Evolutionary conservation across 2,797 vertebrate genomes (phyloP).

Genomic region (Sphenopsis melanotis): DNA sequence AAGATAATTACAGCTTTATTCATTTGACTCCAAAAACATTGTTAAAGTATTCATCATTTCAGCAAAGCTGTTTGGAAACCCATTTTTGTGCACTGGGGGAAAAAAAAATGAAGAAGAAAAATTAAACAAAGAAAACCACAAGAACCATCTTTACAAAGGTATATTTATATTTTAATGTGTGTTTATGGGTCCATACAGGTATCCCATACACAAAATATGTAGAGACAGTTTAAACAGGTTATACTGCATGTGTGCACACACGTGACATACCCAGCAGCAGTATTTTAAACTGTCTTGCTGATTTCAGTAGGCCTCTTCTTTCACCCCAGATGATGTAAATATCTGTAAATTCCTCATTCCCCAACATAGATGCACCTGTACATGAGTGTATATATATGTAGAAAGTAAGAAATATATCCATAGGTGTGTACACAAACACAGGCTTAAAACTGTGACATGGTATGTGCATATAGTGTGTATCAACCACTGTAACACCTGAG

Average conservation of each 20-base stretch:
- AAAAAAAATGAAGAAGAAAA: neutral
- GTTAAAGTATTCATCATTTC: constrained; percentile 64
- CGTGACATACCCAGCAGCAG: neutral
- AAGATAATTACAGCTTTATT: constrained; percentile 53
- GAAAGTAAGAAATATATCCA: neutral
- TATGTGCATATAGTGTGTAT: neutral
- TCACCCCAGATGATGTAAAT: neutral
- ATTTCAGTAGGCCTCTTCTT: neutral
- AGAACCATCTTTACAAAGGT: constrained; percentile 9
- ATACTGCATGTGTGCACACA: neutral
- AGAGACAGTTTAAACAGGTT: neutral
- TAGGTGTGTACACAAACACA: neutral
- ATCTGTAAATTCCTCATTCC: neutral
- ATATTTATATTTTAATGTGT: neutral
- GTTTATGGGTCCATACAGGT: neutral
- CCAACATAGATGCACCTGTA: neutral
- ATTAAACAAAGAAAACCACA: constrained; percentile 27
- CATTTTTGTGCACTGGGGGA: constrained; percentile 24
- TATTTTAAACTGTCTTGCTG: neutral
- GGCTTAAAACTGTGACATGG: neutral
- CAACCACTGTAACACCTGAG: neutral
- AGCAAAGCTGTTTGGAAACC: constrained; percentile 65
- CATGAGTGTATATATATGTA: rapidly evolving
- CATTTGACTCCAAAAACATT: constrained; percentile 57
- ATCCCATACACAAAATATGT: neutral